Base-by-base conservation (phyloP, 2,888 invertebrate genomes). In the Hyppa rectilinea region DNA sequence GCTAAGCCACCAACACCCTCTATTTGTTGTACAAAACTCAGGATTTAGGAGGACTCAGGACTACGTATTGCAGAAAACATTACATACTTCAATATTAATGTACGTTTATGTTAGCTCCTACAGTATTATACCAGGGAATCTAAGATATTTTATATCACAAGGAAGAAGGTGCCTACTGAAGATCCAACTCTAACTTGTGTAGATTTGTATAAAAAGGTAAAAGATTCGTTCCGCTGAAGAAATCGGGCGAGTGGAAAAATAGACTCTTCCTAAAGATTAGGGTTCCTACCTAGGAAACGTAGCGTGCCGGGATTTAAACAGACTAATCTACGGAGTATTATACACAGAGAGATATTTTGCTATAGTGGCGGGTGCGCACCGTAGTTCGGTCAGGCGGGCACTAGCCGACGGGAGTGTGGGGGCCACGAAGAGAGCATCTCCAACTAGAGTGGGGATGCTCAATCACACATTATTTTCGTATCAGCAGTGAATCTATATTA, bases 231-330 rank as follows among this genome's bases (percentile, higher is more conserved):
- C 49, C 45, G 36, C 36, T 50, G 62, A 66, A 76, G 60, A 38
- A 31, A 50, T 62, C n/a, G 23, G 40, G 31, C n/a, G 66, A 56
- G 55, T 78, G 70, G 59, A 78, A 78, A 75, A 78, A 78, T 78
- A 78, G 69, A 71, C 77, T 78, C 66, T 80, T 45, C 50, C 47
- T 76, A 78, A 45, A 63, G 36, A 55, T 70, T 45, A 69, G 26
- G 49, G 38, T 52, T 50, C 31, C 29, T 75, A 49, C 6, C 45
- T 45, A 71, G 43, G 3, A 10, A 49, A 43, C 65, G 49, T 63
- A 66, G 75, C 34, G 52, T 45, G 77, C 60, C 29, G 23, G 61
- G 62, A 38, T 38, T 26, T 49, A 26, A 1, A 76, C 20, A 1
- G 31, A 74, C 26, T 23, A 47, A 31, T 17, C 23, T 52, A 34